Base-by-base conservation (phyloP, 2,888 invertebrate species). In the Atethmia centrago region DNA sequence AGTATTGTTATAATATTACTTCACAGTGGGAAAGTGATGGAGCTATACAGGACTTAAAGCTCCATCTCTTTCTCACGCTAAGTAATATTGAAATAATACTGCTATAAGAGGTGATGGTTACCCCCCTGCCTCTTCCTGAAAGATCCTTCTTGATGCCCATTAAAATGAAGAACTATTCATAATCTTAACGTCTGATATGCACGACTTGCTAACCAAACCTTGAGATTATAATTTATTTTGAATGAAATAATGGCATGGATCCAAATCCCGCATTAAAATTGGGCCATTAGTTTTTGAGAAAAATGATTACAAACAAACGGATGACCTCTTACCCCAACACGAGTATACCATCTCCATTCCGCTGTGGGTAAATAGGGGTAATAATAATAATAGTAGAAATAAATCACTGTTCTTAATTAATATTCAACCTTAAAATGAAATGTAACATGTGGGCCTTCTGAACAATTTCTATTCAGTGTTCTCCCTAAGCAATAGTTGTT, bases 401-500 rank as follows among this genome's bases (percentile, higher is more conserved):
- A 31, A 51, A n/a, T 31, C 10, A 3, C 3, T 65, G 31, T n/a
- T 45, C 31, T 5, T 12, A 19, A 3, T n/a, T 42, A 16, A 31
- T 56, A 21, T 40, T 21, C 4, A 65, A 65, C 25, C 28, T 28
- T 25, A 65, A 7, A 53, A 45, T 28, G 0, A 31, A 40, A 69
- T 42, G 5, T n/a, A 45, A 21, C 7, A 49, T 14, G 8, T 59
- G 51, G 14, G 5, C 14, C 74, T 75, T 76, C 67, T 77, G 53
- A 28, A 10, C 10, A n/a, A 0, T 45, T 25, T 16, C 7, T 67
- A 9, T 25, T 31, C 16, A 16, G 7, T 31, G 64, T 12, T 31
- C 40, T 49, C 45, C 8, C n/a, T 40, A 51, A 63, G n/a, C 45
- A 53, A 47, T 58, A 19, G 14, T 51, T 61, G 64, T 74, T 80